Percentiles rank a stretch among this genome's conserved stretches.
phyloP scores from a whole-genome alignment of 2,888 invertebrate species.

The Phyto melanocephala region DNA sequence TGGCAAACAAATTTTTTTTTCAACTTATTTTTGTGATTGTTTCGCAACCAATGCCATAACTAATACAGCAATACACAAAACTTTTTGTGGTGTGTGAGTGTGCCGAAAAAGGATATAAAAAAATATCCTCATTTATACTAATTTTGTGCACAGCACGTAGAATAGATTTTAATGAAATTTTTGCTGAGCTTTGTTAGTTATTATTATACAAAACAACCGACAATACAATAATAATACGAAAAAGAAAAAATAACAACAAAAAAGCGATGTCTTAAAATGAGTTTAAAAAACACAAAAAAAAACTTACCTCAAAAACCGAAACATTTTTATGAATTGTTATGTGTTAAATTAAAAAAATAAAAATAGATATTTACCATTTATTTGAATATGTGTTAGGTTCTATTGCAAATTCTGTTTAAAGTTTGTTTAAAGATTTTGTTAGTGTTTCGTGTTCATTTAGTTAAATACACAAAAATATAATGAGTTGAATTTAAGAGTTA shows the following conservation, averaged over 20 bases:
- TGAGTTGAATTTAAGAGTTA: too few species aligned
- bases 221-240: slow-evolving; percentile 6
- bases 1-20: neutral
- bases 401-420: neutral
- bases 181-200: slow-evolving; percentile 51
- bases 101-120: neutral
- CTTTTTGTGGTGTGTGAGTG: neutral
- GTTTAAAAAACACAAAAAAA: neutral
- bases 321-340: slow-evolving; percentile 24
- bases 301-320: slow-evolving; percentile 42
- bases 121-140: slow-evolving; percentile 14
- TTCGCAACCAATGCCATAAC: neutral
- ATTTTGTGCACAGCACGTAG: slow-evolving; percentile 56
- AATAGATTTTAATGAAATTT: slow-evolving; percentile 60
- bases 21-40: neutral
- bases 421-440: neutral
- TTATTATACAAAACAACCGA: slow-evolving; percentile 13
- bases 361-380: neutral
- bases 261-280: neutral
- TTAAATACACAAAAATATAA: slow-evolving; percentile 8
- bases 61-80: neutral
- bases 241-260: neutral
- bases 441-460: slow-evolving; percentile 23
- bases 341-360: too few species aligned
- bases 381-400: neutral